Conservation (phyloP, 2,888 invertebrate species). For the Lepas anatifera region DNA sequence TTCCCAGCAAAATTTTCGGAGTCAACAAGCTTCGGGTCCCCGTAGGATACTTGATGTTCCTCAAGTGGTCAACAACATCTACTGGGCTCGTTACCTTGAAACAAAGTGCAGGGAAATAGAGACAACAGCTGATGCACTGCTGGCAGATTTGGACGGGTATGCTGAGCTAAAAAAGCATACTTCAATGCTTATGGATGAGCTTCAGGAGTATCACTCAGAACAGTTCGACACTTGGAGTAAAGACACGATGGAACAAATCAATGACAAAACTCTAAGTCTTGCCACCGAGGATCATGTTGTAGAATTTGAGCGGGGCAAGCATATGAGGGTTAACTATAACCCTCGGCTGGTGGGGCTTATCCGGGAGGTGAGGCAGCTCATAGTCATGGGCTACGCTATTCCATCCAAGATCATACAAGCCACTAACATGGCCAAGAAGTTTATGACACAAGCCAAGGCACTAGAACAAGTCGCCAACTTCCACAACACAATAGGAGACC, state of each 20-base stretch:
- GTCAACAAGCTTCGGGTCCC: conserved; percentile 20
- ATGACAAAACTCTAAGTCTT: conserved; percentile 30
- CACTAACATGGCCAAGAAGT: conserved; percentile 58
- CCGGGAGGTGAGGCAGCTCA: conserved; percentile 75
- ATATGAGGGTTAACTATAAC: conserved; percentile 86
- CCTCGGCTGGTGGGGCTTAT: conserved; percentile 69
- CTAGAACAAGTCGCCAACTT: conserved; percentile 77
- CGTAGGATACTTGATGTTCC: conserved; percentile 46
- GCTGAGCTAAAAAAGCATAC: conserved; percentile 46
- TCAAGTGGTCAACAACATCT: conserved; percentile 51
- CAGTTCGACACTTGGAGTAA: conserved; percentile 52
- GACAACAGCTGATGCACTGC: conserved; percentile 46
- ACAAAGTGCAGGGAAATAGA: conserved; percentile 42
- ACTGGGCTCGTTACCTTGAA: conserved; percentile 56
- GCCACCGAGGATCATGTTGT: conserved; percentile 63
- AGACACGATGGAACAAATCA: conserved; percentile 33
- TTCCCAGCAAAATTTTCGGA: conserved; percentile 33
- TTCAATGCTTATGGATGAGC: conserved; percentile 41
- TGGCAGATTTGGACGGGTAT: conserved; percentile 55
- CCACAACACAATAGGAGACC: conserved; percentile 94
- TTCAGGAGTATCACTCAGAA: conserved; percentile 47
- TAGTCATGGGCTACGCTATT: conserved; percentile 62
- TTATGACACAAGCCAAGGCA: conserved; percentile 69
- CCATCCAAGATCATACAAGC: conserved; percentile 59
- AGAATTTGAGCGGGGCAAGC: conserved; percentile 56